These are phyloP conservation scores for Malurus melanocephalus DNA, from an alignment of 2,113 vertebrate species.

Conservation along the genomic window DNA sequence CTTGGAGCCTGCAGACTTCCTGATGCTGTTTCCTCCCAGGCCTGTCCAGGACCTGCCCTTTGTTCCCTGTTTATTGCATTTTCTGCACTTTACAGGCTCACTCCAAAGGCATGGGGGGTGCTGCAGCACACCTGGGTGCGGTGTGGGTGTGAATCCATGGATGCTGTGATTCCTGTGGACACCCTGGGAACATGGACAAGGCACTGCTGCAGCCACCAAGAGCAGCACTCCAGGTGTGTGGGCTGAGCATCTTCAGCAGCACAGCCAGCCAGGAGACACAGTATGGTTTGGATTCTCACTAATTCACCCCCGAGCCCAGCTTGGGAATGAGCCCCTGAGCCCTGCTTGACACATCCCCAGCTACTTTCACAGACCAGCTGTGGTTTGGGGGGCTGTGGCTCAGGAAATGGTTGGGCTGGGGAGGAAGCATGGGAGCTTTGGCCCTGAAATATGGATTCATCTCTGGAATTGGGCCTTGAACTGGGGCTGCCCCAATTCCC, in stretches of 20 bases:
- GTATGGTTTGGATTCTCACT: background rate
- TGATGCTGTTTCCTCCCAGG: background rate
- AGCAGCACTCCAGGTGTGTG: background rate
- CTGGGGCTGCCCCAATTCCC: background rate
- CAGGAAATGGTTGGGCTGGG: background rate
- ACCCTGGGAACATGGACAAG: background rate
- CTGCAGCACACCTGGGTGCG: background rate
- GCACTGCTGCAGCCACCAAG: background rate
- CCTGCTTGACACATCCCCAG: background rate
- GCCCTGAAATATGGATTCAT: background rate
- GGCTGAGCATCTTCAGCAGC: background rate
- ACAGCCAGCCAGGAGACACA: background rate
- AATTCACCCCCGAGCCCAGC: background rate
- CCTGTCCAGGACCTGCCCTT: background rate
- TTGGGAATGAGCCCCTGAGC: background rate
- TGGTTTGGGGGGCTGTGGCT: background rate
- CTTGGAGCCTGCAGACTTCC: fast-evolving
- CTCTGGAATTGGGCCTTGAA: background rate
- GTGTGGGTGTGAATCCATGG: background rate
- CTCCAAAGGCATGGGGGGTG: background rate
- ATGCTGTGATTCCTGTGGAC: background rate
- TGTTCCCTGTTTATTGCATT: background rate
- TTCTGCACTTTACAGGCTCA: background rate
- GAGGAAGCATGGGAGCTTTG: fast-evolving
- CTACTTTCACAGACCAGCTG: background rate